Evolutionary conservation across 1,140 invertebrate genomes (phyloP), one percentile per base, ranked within the genome.

Genomic region (Heliconius congener): DNA sequence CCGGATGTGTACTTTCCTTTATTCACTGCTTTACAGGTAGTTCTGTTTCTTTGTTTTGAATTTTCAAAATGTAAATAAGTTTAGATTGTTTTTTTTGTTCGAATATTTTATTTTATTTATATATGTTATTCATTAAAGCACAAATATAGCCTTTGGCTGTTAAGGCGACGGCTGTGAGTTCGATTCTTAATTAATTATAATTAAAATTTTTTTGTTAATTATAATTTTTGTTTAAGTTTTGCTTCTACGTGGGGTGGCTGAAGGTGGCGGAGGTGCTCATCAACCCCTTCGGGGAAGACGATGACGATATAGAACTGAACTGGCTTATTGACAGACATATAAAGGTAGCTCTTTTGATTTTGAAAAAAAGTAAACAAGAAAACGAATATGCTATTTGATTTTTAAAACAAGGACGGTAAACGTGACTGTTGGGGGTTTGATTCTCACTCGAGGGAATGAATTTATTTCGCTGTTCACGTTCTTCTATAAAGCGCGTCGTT

Each of bases 181-280:
- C n/a, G n/a, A 57, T 57, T 23, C 19, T 23, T 23, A 23, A 23
- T 23, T 23, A 23, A 23, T 23, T 23, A 23, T 23, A 23, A 23
- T 23, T 23, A 0, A 0, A 23, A 23, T 23, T 23, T 23, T 23
- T 23, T 23, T 23, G 23, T 23, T 23, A 23, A 72, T 72, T 19
- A 19, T 72, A 52, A 16, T 9, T 30, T 55, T 76, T 66, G n/a
- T 86, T 96, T 73, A 95, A 98, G 97, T 99, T 99, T 91, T 98
- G 98, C 90, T 99, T 99, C 94, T 99, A 99, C 95, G 97, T 99
- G 86, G 98, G 99, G 27, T 99, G 98, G 98, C 93, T 99, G 42
- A 99, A 99, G 96, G 98, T 99, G 23, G 98, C 98, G 18, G 98
- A 98, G 92, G 97, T 98, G 5, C 95, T 98, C 76, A 98, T 98